Percentiles rank a stretch among this genome's conserved stretches.
These are phyloP conservation scores for Ophioninae sp. DNA, from an alignment of 2,888 invertebrate genomes.

Conservation along the genomic window DNA sequence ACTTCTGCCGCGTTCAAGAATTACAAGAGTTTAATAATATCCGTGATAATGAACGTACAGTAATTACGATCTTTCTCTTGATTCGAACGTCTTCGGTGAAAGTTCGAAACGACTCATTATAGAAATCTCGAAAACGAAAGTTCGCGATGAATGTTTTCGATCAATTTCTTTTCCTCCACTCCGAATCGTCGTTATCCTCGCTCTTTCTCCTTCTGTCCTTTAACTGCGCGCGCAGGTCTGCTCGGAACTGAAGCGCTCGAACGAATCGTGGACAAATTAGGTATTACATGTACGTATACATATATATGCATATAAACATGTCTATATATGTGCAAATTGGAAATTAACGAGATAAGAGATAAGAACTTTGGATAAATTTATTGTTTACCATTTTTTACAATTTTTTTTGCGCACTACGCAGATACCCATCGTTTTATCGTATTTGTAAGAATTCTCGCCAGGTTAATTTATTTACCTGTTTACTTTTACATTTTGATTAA, in stretches of 20 bases:
- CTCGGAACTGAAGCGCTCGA: conserved; percentile 6
- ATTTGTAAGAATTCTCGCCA: not conserved
- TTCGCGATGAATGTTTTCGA: not conserved
- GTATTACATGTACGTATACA: not conserved
- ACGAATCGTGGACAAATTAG: conserved; percentile 30
- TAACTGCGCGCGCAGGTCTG: no score
- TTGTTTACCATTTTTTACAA: not conserved
- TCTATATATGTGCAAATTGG: conserved; percentile 1
- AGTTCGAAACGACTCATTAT: not conserved
- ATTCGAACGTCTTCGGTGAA: not conserved
- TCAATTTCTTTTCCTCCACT: not conserved
- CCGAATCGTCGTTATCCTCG: not conserved
- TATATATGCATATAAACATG: not conserved
- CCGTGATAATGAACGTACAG: not conserved
- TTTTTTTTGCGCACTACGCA: not conserved
- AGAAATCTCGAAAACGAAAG: conserved; percentile 1
- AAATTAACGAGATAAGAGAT: conserved; percentile 23
- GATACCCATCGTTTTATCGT: not conserved
- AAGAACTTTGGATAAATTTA: not conserved
- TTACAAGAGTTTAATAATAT: no score
- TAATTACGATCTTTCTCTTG: not conserved
- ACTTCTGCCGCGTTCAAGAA: no score
- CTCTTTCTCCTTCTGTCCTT: not conserved
- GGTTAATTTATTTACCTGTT: not conserved
- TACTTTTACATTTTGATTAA: not conserved